These are phyloP conservation scores for Macrophya annulata DNA, from an alignment of 2,888 invertebrate species.

Conservation along the genomic window DNA sequence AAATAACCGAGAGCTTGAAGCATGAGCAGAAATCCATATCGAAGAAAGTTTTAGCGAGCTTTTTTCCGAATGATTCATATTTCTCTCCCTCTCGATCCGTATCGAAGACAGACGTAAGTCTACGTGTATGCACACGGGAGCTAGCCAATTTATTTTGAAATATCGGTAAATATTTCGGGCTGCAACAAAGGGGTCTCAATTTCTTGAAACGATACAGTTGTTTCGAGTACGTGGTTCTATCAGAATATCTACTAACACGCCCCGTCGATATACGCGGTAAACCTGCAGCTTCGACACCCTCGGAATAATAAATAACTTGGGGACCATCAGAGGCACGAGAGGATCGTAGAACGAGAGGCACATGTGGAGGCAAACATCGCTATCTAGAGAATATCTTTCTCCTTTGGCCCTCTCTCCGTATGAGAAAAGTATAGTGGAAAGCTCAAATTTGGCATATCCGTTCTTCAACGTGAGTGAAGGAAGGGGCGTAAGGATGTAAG, in stretches of 20 bases:
- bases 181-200: not conserved
- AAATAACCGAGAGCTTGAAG: not conserved
- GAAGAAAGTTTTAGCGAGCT: not conserved
- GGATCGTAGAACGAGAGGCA: not conserved
- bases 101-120: not conserved
- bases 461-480: not conserved
- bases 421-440: not conserved
- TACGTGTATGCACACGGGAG: not conserved
- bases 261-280: not conserved
- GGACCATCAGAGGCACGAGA: not conserved
- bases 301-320: constrained; percentile 7
- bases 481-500: not conserved
- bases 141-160: not conserved
- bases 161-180: not conserved
- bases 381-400: not conserved
- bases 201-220: constrained; percentile 17
- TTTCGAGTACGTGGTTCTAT: constrained; percentile 32
- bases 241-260: not conserved
- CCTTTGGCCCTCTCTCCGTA: not conserved
- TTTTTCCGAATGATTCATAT: no score
- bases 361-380: not conserved
- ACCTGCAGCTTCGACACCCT: not conserved
- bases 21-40: no score
- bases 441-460: not conserved
- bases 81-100: not conserved